A percentile compares a stretch with the other conserved stretches of the same genome.
Conservation (phyloP, 2,797 vertebrate species). For the Thalassophryne amazonica region DNA sequence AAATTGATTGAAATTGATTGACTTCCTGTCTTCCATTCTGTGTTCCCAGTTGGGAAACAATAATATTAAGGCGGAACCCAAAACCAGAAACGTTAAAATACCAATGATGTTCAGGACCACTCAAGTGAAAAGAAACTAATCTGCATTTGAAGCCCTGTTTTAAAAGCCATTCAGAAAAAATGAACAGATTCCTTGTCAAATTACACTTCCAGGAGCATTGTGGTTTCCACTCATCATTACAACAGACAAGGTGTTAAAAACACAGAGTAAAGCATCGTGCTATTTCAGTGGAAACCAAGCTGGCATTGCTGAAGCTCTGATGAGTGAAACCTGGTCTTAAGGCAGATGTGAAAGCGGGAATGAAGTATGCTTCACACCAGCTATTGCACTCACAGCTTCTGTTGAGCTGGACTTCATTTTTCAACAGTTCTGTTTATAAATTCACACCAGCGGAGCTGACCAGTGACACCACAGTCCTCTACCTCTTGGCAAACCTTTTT, state of each 20-base stretch:
- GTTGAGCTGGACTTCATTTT: conserved; percentile 13
- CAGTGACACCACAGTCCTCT: conserved; percentile 31
- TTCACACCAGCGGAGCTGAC: conserved; percentile 37
- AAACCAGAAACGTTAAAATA: too few species aligned
- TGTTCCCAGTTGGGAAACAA: too few species aligned
- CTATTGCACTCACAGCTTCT: conserved; percentile 15
- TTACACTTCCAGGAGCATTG: background rate
- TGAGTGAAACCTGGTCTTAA: conserved; percentile 28
- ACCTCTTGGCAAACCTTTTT: conserved; percentile 28
- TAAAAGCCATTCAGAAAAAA: conserved; percentile 9
- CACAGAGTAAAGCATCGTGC: conserved; percentile 23
- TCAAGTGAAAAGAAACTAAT: too few species aligned
- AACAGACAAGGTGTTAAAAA: conserved; percentile 11
- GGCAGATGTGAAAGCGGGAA: conserved; percentile 11
- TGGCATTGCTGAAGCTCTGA: conserved; percentile 29
- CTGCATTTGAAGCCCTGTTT: too few species aligned
- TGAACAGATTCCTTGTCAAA: conserved; percentile 23
- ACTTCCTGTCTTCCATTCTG: too few species aligned
- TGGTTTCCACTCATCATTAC: too few species aligned
- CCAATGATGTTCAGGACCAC: too few species aligned
- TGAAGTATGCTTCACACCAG: conserved; percentile 14
- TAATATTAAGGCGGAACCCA: too few species aligned
- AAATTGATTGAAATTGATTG: too few species aligned
- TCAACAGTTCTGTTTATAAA: conserved; percentile 17
- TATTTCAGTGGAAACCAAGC: conserved; percentile 45